These are phyloP conservation scores for Molanna angustata DNA, from an alignment of 2,888 invertebrate species.

Conservation along the genomic window DNA sequence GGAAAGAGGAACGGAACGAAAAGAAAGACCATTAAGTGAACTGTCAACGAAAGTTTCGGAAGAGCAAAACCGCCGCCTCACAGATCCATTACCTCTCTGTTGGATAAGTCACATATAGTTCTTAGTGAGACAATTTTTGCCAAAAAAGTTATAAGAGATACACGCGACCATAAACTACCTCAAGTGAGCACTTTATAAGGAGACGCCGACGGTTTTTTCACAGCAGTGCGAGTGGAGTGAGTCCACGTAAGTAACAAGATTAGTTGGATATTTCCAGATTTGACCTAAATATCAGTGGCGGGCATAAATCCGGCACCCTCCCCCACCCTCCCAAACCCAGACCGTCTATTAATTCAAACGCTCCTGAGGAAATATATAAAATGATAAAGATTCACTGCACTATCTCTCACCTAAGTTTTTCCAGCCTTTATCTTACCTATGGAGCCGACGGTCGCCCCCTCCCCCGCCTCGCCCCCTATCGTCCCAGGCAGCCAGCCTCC, in stretches of 20 bases:
- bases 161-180: slow-evolving; percentile 17
- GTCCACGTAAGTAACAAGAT: slow-evolving; percentile 19
- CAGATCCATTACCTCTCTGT: no score
- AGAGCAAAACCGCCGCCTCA: no score
- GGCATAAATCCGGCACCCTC: slow-evolving; percentile 6
- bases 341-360: slow-evolving; percentile 30
- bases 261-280: slow-evolving; percentile 22
- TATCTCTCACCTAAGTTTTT: slow-evolving; percentile 33
- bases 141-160: slow-evolving; percentile 11
- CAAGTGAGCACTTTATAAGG: slow-evolving; percentile 14
- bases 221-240: slow-evolving; percentile 10
- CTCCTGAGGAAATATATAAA: slow-evolving; percentile 26
- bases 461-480: slow-evolving; percentile 11
- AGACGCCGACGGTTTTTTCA: slow-evolving; percentile 11
- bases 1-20: no score
- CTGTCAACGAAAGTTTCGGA: no score
- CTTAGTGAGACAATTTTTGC: no score
- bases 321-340: slow-evolving; percentile 16
- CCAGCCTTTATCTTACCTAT: slow-evolving; percentile 31
- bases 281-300: slow-evolving; percentile 21
- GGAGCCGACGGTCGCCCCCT: slow-evolving; percentile 10
- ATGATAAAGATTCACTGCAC: slow-evolving; percentile 32
- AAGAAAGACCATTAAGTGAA: no score
- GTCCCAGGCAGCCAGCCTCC: slow-evolving; percentile 6
- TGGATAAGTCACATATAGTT: no score